These are phyloP conservation scores for Scyliorhinus canicula DNA, from an alignment of 2,797 vertebrate species.

Conservation along the genomic window DNA sequence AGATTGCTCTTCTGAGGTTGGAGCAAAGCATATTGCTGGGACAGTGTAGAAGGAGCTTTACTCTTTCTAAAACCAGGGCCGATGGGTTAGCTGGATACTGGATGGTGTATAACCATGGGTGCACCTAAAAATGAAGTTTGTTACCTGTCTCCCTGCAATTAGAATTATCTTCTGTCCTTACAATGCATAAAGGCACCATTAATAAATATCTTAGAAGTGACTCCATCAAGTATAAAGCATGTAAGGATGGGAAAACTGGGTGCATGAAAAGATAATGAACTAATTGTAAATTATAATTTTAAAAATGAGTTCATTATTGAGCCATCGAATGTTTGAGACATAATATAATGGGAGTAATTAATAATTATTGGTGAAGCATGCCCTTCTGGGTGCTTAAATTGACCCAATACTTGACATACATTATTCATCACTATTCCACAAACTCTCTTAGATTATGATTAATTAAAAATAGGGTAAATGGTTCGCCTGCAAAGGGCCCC, in stretches of 20 bases:
- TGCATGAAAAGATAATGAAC: background rate
- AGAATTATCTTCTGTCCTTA: background rate
- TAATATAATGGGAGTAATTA: slow-evolving; percentile 7
- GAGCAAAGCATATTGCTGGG: background rate
- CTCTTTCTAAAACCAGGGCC: background rate
- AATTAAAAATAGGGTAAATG: slow-evolving; percentile 22
- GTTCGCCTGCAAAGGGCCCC: background rate
- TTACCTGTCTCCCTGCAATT: background rate
- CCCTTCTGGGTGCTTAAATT: background rate
- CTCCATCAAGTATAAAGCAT: background rate
- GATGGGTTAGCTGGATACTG: background rate
- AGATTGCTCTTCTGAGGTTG: background rate
- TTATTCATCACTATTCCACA: slow-evolving; percentile 9
- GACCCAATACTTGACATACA: background rate
- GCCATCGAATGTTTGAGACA: background rate
- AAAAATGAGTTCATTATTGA: background rate
- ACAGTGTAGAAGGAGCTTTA: background rate
- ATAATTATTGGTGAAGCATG: slow-evolving; percentile 30
- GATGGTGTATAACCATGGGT: background rate
- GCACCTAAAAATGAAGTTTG: background rate
- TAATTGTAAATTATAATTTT: background rate
- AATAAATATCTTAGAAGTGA: background rate
- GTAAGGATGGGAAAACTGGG: background rate
- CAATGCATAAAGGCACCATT: background rate
- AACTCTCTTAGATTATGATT: slow-evolving; percentile 25